phyloP scores from a whole-genome alignment of 53 echinoderm and acorn worm species.

The Antedon mediterranea region DNA sequence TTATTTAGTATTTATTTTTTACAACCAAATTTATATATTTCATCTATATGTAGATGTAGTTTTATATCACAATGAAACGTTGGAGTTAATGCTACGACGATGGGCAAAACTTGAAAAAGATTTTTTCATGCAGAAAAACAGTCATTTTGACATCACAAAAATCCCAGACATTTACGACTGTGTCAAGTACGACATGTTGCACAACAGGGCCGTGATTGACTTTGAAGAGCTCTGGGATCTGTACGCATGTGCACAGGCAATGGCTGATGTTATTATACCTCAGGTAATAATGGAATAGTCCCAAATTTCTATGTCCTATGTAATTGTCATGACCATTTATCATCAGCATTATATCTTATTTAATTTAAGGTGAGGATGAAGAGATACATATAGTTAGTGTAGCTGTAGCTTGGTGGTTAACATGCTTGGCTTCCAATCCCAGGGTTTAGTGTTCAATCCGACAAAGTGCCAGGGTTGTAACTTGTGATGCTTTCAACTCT shows the following conservation, averaged over 20 bases:
- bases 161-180: conserved; percentile 98
- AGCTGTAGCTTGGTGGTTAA: too few species aligned
- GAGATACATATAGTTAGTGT: too few species aligned
- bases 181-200: conserved; percentile 85
- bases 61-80: conserved; percentile 74
- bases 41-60: conserved; percentile 21
- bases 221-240: conserved; percentile 61
- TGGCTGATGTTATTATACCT: conserved; percentile 85
- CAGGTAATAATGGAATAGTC: conserved; percentile 39
- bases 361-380: too few species aligned
- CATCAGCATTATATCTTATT: too few species aligned
- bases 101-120: conserved; percentile 96
- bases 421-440: too few species aligned
- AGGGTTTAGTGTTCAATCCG: too few species aligned
- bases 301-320: not conserved
- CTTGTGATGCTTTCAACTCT: too few species aligned
- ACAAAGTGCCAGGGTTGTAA: too few species aligned
- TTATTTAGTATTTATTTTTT: too few species aligned
- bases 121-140: conserved; percentile 62
- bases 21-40: too few species aligned
- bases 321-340: too few species aligned
- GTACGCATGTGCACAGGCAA: conserved; percentile 63
- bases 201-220: conserved; percentile 49
- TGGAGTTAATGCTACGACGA: conserved; percentile 83
- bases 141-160: conserved; percentile 93